A percentile compares a stretch with the other conserved stretches of the same genome.
Conservation (phyloP, 2,888 invertebrate genomes). For the Zygogramma bicolorata region DNA sequence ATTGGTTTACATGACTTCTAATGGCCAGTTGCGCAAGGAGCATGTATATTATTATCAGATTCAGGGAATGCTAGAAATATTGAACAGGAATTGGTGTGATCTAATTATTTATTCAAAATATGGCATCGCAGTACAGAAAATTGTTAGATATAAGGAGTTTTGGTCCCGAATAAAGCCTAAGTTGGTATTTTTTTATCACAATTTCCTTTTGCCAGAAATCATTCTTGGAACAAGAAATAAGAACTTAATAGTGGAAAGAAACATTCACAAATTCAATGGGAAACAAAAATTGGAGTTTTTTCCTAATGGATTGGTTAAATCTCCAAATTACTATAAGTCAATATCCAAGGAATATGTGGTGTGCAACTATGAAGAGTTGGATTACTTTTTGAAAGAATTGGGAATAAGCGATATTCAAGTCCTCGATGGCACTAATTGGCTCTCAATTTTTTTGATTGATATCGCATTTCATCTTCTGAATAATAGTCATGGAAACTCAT, state of each 20-base stretch:
- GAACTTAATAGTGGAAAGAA: not conserved
- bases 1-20: not conserved
- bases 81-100: not conserved
- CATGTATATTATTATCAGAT: not conserved
- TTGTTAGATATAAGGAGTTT: not conserved
- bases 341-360: not conserved
- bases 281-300: not conserved
- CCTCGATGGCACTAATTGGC: not conserved
- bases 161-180: not conserved
- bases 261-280: not conserved
- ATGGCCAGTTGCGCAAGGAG: not conserved
- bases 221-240: not conserved
- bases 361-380: not conserved
- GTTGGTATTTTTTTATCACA: not conserved
- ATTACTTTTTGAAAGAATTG: not conserved
- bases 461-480: not conserved
- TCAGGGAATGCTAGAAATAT: not conserved
- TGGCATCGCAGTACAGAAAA: not conserved
- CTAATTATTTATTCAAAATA: not conserved
- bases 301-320: not conserved
- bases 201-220: not conserved
- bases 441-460: not conserved
- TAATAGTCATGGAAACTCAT: not conserved
- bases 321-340: not conserved
- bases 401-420: not conserved